Conservation (phyloP, 2,888 invertebrate species). For the Archips crataeganus region DNA sequence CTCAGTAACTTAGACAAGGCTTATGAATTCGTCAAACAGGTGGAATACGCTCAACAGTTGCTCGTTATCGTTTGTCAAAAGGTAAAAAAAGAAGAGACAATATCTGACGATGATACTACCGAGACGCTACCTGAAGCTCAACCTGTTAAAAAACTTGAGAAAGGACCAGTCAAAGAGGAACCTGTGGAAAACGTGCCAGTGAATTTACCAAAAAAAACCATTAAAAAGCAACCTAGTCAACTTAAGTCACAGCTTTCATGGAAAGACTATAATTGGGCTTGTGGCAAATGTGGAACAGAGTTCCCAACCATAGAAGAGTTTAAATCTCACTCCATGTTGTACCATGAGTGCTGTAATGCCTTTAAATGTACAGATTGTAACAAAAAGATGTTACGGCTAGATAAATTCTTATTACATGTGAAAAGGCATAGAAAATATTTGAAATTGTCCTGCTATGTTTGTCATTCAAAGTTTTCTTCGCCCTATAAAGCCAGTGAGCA, state of each 20-base stretch:
- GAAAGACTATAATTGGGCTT: constrained; percentile 69
- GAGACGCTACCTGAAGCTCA: not conserved
- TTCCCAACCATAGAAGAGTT: constrained; percentile 69
- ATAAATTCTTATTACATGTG: constrained; percentile 80
- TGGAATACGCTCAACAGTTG: constrained; percentile 62
- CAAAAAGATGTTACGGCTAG: constrained; percentile 58
- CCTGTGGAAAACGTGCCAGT: not conserved
- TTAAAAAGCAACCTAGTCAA: constrained; percentile 46
- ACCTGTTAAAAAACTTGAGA: constrained; percentile 43
- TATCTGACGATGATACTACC: constrained; percentile 41
- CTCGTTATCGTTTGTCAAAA: constrained; percentile 49
- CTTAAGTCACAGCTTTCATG: constrained; percentile 65
- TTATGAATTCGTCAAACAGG: constrained; percentile 59
- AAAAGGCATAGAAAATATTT: constrained; percentile 86
- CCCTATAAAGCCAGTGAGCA: constrained; percentile 53
- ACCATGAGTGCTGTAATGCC: constrained; percentile 87
- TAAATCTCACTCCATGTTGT: constrained; percentile 84
- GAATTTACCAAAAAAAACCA: not conserved
- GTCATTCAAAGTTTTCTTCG: constrained; percentile 57
- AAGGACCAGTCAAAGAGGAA: constrained; percentile 47
- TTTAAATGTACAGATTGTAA: constrained; percentile 88
- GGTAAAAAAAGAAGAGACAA: constrained; percentile 57
- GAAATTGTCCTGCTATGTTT: constrained; percentile 75
- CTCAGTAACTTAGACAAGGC: constrained; percentile 59
- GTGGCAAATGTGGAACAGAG: constrained; percentile 65